Evolutionary conservation across 2,797 vertebrate genomes (phyloP).

Genomic region (Clarias platycephalus): DNA sequence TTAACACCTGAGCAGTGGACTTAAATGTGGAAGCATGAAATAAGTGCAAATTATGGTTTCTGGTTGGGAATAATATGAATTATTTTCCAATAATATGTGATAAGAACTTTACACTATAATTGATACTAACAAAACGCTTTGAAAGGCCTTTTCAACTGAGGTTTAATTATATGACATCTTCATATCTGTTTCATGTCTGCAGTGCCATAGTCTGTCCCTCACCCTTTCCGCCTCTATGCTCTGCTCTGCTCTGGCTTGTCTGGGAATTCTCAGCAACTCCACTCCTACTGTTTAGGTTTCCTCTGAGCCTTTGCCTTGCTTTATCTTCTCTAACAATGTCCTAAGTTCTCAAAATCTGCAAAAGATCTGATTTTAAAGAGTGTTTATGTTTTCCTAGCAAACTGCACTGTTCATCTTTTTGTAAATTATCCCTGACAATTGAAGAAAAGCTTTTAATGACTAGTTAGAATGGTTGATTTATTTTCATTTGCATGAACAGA

Average conservation of each 20-base stretch:
- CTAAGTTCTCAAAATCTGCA: not conserved
- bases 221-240: not conserved
- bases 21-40: not conserved
- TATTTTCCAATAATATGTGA: not conserved
- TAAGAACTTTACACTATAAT: not conserved
- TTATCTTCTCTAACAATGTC: slow-evolving; percentile 26
- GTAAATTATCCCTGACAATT: not conserved
- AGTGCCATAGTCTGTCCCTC: not conserved
- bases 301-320: slow-evolving; percentile 15
- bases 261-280: slow-evolving; percentile 22
- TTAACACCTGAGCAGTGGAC: not conserved
- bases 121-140: not conserved
- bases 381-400: slow-evolving; percentile 10
- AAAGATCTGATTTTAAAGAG: slow-evolving; percentile 23
- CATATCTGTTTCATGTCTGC: not conserved
- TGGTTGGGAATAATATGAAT: not conserved
- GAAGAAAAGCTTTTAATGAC: not conserved
- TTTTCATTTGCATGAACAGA: slow-evolving; percentile 15
- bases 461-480: not conserved
- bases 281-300: not conserved
- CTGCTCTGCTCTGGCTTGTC: slow-evolving; percentile 25
- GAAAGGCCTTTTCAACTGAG: not conserved
- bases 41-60: too few relatives aligned
- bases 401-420: slow-evolving; percentile 24
- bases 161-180: not conserved